Conservation (phyloP, 1,140 invertebrate species). For the Apis mellifera region Amel_HAv3.1 CM009939.2:1137501-1138000, state of each 20-base stretch:
- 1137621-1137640: no score
- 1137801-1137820: constrained; percentile 97
- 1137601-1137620: no score
- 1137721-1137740: constrained; percentile 97
- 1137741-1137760: constrained; percentile 97
- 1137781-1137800: constrained; percentile 96
- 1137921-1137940: constrained; percentile 99
- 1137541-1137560: no score
- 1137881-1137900: constrained; percentile 92
- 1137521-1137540: no score
- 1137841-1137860: constrained; percentile 97
- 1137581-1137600: no score
- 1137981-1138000: constrained; percentile 96
- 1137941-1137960: constrained; percentile 95
- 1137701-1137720: constrained; percentile 93
- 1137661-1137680: not conserved
- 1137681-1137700: constrained; percentile 72
- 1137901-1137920: constrained; percentile 99
- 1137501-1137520: no score
- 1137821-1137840: constrained; percentile 97
- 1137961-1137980: constrained; percentile 90
- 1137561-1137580: no score
- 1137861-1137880: constrained; percentile 69
- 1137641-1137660: no score
- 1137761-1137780: constrained; percentile 98